Conservation (phyloP, 1,140 invertebrate genomes). For the Formica selysi region DNA sequence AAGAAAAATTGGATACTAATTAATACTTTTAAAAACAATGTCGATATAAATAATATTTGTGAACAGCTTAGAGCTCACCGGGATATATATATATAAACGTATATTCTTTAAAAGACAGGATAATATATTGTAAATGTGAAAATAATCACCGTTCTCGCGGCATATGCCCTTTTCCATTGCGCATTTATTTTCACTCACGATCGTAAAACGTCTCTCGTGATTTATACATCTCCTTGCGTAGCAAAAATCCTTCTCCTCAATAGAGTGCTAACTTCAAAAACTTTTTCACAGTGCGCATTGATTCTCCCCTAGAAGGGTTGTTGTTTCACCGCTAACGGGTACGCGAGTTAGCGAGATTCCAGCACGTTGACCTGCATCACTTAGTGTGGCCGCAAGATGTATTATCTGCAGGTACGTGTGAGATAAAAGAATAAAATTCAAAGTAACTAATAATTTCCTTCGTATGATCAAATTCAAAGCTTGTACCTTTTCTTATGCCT, state of each 20-base stretch:
- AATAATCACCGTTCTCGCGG: not conserved
- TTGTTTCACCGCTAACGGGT: conserved; percentile 39
- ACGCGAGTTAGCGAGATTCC: conserved; percentile 58
- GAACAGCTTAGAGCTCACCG: not conserved
- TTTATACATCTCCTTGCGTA: not conserved
- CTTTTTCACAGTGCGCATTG: conserved; percentile 52
- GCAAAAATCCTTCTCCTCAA: not conserved
- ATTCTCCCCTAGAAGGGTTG: conserved; percentile 25
- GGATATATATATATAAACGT: not conserved
- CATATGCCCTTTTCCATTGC: not conserved
- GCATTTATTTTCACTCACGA: conserved; percentile 2
- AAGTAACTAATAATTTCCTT: no score
- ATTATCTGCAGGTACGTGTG: conserved; percentile 69
- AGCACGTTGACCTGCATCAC: conserved; percentile 31
- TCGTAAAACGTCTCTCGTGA: not conserved
- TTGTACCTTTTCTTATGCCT: not conserved
- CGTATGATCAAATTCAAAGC: no score
- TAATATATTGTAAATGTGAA: not conserved
- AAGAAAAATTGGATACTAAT: not conserved
- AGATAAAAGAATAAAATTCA: not conserved
- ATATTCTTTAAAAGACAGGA: not conserved
- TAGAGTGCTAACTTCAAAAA: conserved; percentile 35
- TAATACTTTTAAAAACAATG: not conserved
- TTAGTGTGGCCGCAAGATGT: conserved; percentile 52
- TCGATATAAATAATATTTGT: not conserved